Evolutionary conservation across 2,888 invertebrate genomes (phyloP), one percentile per base, ranked within the genome.

Genomic region (Vanessa cardui): DNA sequence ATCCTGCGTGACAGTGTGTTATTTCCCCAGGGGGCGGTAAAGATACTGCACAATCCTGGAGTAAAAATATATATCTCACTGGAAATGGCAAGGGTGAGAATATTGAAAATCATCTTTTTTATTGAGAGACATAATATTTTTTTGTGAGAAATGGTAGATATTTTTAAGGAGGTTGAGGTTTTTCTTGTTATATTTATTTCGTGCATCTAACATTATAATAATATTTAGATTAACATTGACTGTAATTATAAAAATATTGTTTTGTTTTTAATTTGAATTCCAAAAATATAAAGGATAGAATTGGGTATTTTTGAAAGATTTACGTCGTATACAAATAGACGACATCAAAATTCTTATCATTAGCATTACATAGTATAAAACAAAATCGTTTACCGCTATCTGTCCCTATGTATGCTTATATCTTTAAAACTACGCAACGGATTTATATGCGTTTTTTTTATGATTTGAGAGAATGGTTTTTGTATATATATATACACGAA

Each of bases 1-100:
- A 92, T 92, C 90, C 87, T 83, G 87, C 85, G 88, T 91, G 92
- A 91, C 92, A 90, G 90, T 86, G 85, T 85, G 85, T 92, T 92
- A 92, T 92, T 92, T 92, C 92, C 92, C 92, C 74, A 64, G 92
- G 78, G 92, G 84, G 90, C 88, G 84, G 89, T 91, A 91, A 92
- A 92, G 92, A 92, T 92, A 91, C 90, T 89, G 84, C 80, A 77
- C 78, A 75, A 73, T 72, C 84, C 80, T 73, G 72, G 84, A 83
- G 72, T 71, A 76, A 80, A 74, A 82, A 83, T 85, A 79, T 76
- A 62, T 72, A 72, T 83, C 83, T 76, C 84, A 83, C 83, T 73
- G 70, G 80, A 72, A 75, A 60, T 33, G 75, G 18, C 31, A 54
- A 39, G 63, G 68, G 54, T 46, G 45, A n/a, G 58, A 18, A 39